Evolutionary conservation across 2,888 invertebrate genomes (phyloP), one percentile per base, ranked within the genome.

Genomic region (Lamellibrachia columna): DNA sequence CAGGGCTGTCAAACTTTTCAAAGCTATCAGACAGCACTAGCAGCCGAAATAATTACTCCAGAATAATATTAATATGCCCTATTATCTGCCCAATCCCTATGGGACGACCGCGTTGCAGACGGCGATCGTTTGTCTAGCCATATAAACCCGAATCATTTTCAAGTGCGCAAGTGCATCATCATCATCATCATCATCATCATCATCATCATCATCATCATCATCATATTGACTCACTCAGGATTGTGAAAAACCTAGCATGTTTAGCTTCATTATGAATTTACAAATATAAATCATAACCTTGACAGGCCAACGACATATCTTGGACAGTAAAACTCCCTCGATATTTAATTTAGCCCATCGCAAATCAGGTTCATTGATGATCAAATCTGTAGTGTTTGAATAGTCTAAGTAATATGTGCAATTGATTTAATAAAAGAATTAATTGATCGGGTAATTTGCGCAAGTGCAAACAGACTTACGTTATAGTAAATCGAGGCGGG

Each of bases 21-120:
- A 75, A 75, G 75, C 75, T 22, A 75, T 75, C 75, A 75, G 75
- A 22, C 75, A 6, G 75, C 22, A 22, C 22, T 15, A 6, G 75
- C 75, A 75, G 15, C 22, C 75, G 22, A 75, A 75, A 75, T 75
- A 75, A 75, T 75, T 75, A 75, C 75, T 75, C 75, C n/a, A n/a
- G 75, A 75, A 75, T 75, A 75, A 75, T 75, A 75, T 75, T 75
- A 75, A 75, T 75, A 75, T 75, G 75, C 75, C 75, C 75, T 75
- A 75, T 75, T 22, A 75, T 75, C 75, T 75, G 22, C 75, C 3
- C 22, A n/a, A 75, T 75, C 75, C 75, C 75, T 75, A 1, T 15
- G 75, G 75, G 75, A 75, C 22, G 22, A n/a, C 22, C 0, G 75
- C 3, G 8, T 15, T 15, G 22, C 75, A 22, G 75, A 15, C n/a